Conservation (phyloP, 2,888 invertebrate genomes). For the Diarsia rubi region DNA sequence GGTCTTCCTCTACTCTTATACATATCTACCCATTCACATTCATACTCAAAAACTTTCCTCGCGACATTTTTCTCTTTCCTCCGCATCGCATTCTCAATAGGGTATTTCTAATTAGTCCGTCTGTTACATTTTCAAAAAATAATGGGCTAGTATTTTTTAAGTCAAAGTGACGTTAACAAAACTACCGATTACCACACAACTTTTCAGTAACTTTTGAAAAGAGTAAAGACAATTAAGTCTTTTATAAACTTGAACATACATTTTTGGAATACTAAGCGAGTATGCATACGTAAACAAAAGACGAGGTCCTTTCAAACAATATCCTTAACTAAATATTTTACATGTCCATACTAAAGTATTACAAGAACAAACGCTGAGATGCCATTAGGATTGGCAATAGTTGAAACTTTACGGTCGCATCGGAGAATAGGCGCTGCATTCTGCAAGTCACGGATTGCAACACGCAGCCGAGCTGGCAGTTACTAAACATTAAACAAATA, state of each 20-base stretch:
- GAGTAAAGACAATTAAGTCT: neutral
- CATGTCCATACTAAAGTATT: constrained; percentile 38
- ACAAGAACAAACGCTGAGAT: constrained; percentile 43
- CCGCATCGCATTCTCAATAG: too few relatives aligned
- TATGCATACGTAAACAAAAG: constrained; percentile 3
- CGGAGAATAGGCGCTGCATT: constrained; percentile 44
- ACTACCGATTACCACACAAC: too few relatives aligned
- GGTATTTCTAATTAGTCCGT: too few relatives aligned
- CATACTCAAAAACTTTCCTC: too few relatives aligned
- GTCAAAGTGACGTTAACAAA: too few relatives aligned
- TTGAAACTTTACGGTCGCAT: constrained; percentile 25
- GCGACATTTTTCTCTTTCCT: too few relatives aligned
- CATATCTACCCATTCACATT: too few relatives aligned
- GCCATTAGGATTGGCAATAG: constrained; percentile 34
- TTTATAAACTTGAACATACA: neutral
- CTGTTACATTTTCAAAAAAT: too few relatives aligned
- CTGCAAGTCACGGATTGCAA: constrained; percentile 49
- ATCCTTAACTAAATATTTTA: constrained; percentile 5
- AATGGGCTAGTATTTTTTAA: too few relatives aligned
- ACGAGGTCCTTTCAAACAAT: constrained; percentile 16
- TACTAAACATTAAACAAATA: constrained; percentile 54
- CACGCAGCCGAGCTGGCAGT: constrained; percentile 15
- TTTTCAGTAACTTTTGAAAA: neutral
- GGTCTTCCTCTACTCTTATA: too few relatives aligned
- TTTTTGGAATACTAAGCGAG: too few relatives aligned